Conservation (phyloP, 2,888 invertebrate species). For the Dorcus parallelipipedus region DNA sequence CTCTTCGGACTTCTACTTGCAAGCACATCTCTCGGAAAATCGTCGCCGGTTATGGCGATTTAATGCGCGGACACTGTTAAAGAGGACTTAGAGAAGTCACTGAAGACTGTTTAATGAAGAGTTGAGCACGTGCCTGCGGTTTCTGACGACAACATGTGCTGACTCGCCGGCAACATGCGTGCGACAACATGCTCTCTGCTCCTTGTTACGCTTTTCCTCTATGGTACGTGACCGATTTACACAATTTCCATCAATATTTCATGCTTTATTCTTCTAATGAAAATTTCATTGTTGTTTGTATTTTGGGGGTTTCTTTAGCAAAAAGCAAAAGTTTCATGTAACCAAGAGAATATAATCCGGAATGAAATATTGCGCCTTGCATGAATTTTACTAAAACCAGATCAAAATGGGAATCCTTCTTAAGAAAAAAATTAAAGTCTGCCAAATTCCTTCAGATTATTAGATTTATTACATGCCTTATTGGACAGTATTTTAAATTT, state of each 20-base stretch:
- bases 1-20: background rate
- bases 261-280: background rate
- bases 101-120: slow-evolving; percentile 19
- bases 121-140: slow-evolving; percentile 26
- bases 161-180: slow-evolving; percentile 34
- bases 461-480: no score
- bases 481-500: no score
- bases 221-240: slow-evolving; percentile 34
- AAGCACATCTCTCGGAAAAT: background rate
- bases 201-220: slow-evolving; percentile 34
- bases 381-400: no score
- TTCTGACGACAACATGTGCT: slow-evolving; percentile 26
- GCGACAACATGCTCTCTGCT: slow-evolving; percentile 35
- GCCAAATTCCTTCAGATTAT: no score
- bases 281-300: no score
- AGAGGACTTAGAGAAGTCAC: background rate
- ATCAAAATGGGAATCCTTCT: no score
- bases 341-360: no score
- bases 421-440: no score
- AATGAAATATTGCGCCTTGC: no score
- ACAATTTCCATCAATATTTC: slow-evolving; percentile 14
- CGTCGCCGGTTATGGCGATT: background rate
- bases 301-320: no score
- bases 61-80: background rate
- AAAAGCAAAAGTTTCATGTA: no score